Conservation (phyloP, 2,888 invertebrate genomes). For the Teinopalpus imperialis region DNA sequence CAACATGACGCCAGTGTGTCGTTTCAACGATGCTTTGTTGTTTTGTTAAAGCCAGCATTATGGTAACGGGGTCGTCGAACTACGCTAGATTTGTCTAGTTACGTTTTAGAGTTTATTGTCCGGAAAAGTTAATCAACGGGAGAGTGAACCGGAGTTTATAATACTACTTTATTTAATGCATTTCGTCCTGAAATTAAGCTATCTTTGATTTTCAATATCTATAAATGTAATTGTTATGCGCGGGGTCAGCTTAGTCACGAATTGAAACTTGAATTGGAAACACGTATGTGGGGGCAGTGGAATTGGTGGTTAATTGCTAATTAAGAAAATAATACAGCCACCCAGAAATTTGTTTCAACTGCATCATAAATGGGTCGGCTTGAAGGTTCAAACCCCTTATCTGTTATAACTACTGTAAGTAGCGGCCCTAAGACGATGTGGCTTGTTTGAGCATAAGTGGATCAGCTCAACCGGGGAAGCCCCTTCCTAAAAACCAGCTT, state of each 20-base stretch:
- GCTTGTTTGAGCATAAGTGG: too few relatives aligned
- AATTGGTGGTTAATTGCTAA: too few relatives aligned
- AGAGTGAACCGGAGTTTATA: slow-evolving; percentile 3
- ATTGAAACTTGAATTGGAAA: background rate
- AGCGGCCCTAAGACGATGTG: too few relatives aligned
- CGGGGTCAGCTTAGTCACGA: background rate
- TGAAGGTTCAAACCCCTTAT: too few relatives aligned
- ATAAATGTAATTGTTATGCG: background rate
- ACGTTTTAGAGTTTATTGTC: slow-evolving; percentile 19
- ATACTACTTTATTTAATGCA: slow-evolving; percentile 10
- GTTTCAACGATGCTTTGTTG: slow-evolving; percentile 21
- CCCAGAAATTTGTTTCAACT: too few relatives aligned
- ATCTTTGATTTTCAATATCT: background rate
- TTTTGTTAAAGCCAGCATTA: slow-evolving; percentile 19
- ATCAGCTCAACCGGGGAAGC: too few relatives aligned
- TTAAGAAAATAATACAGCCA: too few relatives aligned
- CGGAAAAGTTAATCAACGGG: slow-evolving; percentile 22
- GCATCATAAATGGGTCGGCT: too few relatives aligned
- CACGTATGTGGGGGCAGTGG: background rate
- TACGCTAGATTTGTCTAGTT: slow-evolving; percentile 21
- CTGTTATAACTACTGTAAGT: too few relatives aligned
- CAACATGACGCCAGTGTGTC: slow-evolving; percentile 15
- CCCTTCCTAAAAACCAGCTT: too few relatives aligned
- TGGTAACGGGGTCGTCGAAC: slow-evolving; percentile 15
- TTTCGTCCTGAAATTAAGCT: background rate